phyloP scores from a whole-genome alignment of 1,140 invertebrate genomes.

The Trialeurodes vaporariorum region DNA sequence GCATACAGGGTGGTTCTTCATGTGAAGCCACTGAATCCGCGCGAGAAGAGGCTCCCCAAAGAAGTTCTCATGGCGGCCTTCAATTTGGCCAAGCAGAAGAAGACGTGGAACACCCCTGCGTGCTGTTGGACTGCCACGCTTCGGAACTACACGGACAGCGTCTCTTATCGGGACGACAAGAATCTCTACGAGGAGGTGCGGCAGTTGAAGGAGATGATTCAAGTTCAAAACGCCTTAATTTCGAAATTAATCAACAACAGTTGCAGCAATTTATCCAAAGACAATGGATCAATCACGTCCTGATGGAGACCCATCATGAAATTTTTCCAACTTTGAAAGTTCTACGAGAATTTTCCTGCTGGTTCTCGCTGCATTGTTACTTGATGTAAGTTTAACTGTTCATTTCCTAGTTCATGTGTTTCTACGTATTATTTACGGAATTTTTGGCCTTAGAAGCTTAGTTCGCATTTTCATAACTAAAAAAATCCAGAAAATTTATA shows the following conservation, averaged over 20 bases:
- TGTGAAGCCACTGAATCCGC: constrained; percentile 64
- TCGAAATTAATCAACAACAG: constrained; percentile 12
- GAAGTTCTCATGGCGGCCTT: constrained; percentile 62
- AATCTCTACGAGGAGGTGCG: constrained; percentile 14
- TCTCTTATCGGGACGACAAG: constrained; percentile 1
- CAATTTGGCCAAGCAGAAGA: constrained; percentile 51
- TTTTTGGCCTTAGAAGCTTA: no score
- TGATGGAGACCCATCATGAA: not conserved
- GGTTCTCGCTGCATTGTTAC: no score
- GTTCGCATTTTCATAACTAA: no score
- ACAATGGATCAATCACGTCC: not conserved
- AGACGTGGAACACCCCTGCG: constrained; percentile 7
- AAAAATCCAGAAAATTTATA: no score
- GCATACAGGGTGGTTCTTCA: constrained; percentile 62
- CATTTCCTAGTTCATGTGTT: no score
- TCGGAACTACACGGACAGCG: constrained; percentile 16
- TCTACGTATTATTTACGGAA: no score
- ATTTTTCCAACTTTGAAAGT: no score
- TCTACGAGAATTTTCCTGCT: no score
- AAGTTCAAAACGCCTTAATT: constrained; percentile 12
- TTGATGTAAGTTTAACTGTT: no score
- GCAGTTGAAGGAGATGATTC: constrained; percentile 15
- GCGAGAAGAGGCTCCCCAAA: constrained; percentile 60
- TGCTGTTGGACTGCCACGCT: constrained; percentile 13
- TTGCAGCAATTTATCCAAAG: not conserved